A percentile compares a stretch with the other conserved stretches of the same genome.
These are phyloP conservation scores for Grapholita molesta DNA, from an alignment of 1,140 invertebrate species.

Conservation along the genomic window DNA sequence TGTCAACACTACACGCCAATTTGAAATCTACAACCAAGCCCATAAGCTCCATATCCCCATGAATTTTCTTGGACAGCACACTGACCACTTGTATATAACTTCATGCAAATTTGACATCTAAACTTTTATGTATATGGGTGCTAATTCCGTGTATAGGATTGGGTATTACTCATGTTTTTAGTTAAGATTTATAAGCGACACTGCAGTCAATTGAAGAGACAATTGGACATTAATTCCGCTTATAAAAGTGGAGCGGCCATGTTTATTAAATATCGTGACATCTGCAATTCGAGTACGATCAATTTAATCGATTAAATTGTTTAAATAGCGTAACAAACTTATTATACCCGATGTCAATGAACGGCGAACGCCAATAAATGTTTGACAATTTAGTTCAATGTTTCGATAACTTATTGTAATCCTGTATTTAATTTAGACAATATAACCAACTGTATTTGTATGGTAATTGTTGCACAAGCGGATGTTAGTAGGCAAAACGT, in stretches of 20 bases:
- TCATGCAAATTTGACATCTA: constrained; percentile 27
- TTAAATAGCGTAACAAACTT: neutral
- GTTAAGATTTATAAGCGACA: constrained; percentile 68
- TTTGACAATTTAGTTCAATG: neutral
- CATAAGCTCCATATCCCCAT: neutral
- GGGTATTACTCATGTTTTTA: constrained; percentile 60
- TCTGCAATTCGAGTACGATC: constrained; percentile 31
- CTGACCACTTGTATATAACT: neutral
- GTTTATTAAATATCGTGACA: constrained; percentile 53
- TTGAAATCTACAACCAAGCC: neutral
- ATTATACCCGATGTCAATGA: neutral
- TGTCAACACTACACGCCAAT: neutral
- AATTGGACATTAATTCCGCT: constrained; percentile 71
- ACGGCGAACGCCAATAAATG: neutral
- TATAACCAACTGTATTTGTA: neutral
- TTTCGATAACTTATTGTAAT: neutral
- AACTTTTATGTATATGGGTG: constrained; percentile 20
- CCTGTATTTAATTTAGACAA: neutral
- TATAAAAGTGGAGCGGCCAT: constrained; percentile 58
- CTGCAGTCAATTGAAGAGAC: constrained; percentile 45
- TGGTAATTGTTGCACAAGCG: neutral
- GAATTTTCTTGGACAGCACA: neutral
- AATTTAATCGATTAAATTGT: constrained; percentile 11
- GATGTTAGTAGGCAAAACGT: neutral
- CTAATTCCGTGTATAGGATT: constrained; percentile 41